Evolutionary conservation across 2,888 invertebrate genomes (phyloP).

Genomic region (Oxystoma pomonae): DNA sequence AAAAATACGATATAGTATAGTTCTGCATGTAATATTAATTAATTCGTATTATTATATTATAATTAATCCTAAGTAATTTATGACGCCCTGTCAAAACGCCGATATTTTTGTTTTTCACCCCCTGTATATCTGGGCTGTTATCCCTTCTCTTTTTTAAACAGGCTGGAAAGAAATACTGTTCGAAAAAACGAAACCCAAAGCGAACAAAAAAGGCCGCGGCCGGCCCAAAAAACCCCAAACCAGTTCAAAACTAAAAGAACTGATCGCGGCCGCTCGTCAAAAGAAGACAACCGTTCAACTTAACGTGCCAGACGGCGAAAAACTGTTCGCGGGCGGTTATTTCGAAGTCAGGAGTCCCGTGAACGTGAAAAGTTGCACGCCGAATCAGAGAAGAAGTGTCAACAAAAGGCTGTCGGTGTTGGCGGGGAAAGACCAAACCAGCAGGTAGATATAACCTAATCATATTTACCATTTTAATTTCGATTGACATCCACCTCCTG

Average conservation of each 20-base stretch:
- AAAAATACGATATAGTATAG: too few relatives aligned
- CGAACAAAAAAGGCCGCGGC: slow-evolving; percentile 20
- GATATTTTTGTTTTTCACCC: too few relatives aligned
- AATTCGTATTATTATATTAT: too few relatives aligned
- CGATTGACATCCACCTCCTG: too few relatives aligned
- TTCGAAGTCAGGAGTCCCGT: slow-evolving; percentile 1
- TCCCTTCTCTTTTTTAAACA: too few relatives aligned
- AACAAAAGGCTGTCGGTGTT: neutral
- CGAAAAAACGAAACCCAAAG: slow-evolving; percentile 18
- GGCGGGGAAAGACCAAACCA: neutral
- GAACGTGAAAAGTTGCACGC: neutral
- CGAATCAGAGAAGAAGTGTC: neutral
- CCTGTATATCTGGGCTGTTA: too few relatives aligned
- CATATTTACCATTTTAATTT: too few relatives aligned
- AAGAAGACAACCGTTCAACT: slow-evolving; percentile 20
- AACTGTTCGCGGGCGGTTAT: slow-evolving; percentile 5
- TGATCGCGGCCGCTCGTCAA: slow-evolving; percentile 35
- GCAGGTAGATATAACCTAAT: too few relatives aligned
- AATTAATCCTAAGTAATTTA: too few relatives aligned
- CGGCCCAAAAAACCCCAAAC: slow-evolving; percentile 26
- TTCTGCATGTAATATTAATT: too few relatives aligned
- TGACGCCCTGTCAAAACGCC: too few relatives aligned
- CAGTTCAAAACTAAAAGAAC: slow-evolving; percentile 32
- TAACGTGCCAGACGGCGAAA: slow-evolving; percentile 7
- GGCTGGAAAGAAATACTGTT: slow-evolving; percentile 52